Evolutionary conservation across 37 sponge, comb jelly and placozoan species (phyloP).

Genomic region (Chondrosia reniformis): DNA sequence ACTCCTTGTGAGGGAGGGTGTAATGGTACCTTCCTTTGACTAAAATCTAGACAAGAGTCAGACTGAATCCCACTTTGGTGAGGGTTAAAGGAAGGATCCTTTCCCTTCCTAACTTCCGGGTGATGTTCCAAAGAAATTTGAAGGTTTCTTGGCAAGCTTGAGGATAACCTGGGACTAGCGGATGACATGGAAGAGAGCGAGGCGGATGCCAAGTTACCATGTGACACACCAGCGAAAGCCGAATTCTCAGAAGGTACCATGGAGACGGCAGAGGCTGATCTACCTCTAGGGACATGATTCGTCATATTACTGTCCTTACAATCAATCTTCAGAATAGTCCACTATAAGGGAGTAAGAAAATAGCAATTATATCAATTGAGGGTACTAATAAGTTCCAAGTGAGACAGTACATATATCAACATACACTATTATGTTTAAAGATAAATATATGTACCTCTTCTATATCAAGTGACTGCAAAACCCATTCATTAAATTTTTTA

Average conservation of each 20-base stretch:
- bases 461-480: conserved; percentile 20
- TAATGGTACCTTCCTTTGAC: no score
- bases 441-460: conserved; percentile 47
- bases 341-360: neutral
- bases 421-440: neutral
- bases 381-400: neutral
- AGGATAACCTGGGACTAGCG: neutral
- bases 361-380: neutral
- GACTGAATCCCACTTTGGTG: neutral
- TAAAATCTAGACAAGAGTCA: neutral
- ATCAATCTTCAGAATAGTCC: conserved; percentile 1
- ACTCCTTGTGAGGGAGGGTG: no score
- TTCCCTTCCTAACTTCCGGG: neutral
- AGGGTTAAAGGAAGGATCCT: neutral
- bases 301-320: conserved; percentile 42
- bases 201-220: neutral
- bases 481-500: conserved; percentile 55
- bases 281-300: neutral
- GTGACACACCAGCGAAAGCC: conserved; percentile 14
- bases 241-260: conserved; percentile 18
- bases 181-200: conserved; percentile 19
- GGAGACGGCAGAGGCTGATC: conserved; percentile 47
- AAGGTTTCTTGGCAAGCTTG: neutral
- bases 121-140: neutral
- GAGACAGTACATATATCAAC: conserved; percentile 3